Base-by-base conservation (phyloP, 2,888 invertebrate genomes). In the Julus scandinavius region DNA sequence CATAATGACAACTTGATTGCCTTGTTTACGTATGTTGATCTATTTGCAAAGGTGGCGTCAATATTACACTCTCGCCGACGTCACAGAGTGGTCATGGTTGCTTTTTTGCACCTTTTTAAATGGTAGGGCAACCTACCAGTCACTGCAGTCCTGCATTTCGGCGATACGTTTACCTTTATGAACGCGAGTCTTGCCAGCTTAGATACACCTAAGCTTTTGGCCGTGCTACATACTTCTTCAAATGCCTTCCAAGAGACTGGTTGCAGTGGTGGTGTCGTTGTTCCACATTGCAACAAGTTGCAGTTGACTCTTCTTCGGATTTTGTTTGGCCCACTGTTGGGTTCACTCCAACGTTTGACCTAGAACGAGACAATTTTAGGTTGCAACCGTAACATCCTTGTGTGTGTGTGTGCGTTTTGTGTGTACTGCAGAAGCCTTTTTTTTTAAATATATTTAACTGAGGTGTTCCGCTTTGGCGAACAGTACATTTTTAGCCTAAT, bases 1-100 rank as follows among this genome's bases (percentile, higher is more conserved):
- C 49, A 85, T 85, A 85, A 85, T 85, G 85, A 85, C 85, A 85
- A 85, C 85, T 85, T 85, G 85, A 85, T 85, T 85, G 49, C 85
- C 85, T 85, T 85, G 85, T 85, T 85, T 85, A 85, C 49, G 45
- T 45, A 49, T 85, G 85, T n/a, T 85, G 49, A 45, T 85, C 85
- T 49, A 49, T 49, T 85, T 85, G 85, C 41, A 41, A 41, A 85
- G 49, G 49, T 85, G 85, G 85, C 85, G 85, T 85, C 85, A 85
- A 85, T 85, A 17, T 85, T 41, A 85, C 49, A 85, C 49, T 85
- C 49, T n/a, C 9, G 41, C 49, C 85, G 72, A 72, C 72, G 72
- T 72, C 72, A 72, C 72, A 9, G 72, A 72, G 72, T 72, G 72
- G 72, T 72, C 72, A 72, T 72, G 72, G 72, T 72, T 72, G 63